These are phyloP conservation scores for Pangasianodon hypophthalmus DNA, from an alignment of 2,113 vertebrate species.

Conservation along the genomic window DNA sequence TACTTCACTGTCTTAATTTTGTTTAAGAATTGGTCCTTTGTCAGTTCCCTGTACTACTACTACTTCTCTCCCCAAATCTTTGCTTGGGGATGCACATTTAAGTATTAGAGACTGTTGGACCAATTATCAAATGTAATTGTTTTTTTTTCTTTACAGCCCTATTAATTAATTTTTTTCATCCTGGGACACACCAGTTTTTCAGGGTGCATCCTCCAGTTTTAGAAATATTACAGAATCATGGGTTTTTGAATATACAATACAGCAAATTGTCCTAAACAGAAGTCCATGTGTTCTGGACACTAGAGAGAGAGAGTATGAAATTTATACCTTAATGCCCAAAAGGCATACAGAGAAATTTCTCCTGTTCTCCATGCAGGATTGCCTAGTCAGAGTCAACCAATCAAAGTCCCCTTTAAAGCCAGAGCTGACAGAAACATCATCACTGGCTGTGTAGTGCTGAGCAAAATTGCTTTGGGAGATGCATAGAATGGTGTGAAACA, in stretches of 20 bases:
- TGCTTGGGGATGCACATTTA: background rate
- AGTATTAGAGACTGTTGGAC: background rate
- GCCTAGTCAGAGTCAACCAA: slow-evolving; percentile 66
- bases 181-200: background rate
- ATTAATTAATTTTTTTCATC: background rate
- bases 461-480: slow-evolving; percentile 54
- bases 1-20: background rate
- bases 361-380: slow-evolving; percentile 51
- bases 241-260: background rate
- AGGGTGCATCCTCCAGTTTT: background rate
- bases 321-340: slow-evolving; percentile 46
- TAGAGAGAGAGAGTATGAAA: slow-evolving; percentile 5
- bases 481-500: slow-evolving; percentile 45
- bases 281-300: slow-evolving; percentile 12
- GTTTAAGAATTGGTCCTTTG: background rate
- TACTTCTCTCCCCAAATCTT: background rate
- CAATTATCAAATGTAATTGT: background rate
- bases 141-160: background rate
- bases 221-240: background rate
- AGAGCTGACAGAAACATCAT: slow-evolving; percentile 65
- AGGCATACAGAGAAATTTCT: slow-evolving; percentile 51
- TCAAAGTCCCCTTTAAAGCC: slow-evolving; percentile 68
- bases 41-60: background rate
- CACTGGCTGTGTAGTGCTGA: slow-evolving; percentile 57
- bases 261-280: background rate